phyloP scores from a whole-genome alignment of 2,113 vertebrate genomes.

The Neoarius graeffei region DNA sequence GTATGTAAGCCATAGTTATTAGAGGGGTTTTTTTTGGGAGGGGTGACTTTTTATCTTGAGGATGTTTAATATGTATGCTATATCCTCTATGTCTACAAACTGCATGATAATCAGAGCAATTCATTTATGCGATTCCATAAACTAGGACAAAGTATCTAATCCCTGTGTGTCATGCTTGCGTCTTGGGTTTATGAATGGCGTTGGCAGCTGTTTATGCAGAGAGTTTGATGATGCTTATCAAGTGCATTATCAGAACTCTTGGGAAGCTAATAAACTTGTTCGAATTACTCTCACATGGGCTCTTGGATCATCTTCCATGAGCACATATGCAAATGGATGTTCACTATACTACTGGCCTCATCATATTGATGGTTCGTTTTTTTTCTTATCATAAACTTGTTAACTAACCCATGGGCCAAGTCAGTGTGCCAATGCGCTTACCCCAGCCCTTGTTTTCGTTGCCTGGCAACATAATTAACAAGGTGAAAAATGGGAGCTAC shows the following conservation, averaged over 20 bases:
- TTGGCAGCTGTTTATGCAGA: slow-evolving; percentile 9
- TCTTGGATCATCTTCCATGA: slow-evolving; percentile 1
- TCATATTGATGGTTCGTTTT: not conserved
- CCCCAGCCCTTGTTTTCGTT: not conserved
- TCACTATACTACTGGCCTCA: not conserved
- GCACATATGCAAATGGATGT: slow-evolving; percentile 9
- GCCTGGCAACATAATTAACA: not conserved
- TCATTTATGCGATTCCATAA: not conserved
- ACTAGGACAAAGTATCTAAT: not conserved
- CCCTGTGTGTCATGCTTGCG: not conserved
- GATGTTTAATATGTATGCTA: not conserved
- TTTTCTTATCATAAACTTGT: not conserved
- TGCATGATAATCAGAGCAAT: slow-evolving; percentile 2
- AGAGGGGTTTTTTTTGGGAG: not conserved
- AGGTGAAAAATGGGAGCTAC: not conserved
- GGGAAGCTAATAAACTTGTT: slow-evolving; percentile 1
- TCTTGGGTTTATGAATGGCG: not conserved
- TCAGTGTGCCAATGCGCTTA: not conserved
- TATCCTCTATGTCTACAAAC: not conserved
- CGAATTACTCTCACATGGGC: not conserved
- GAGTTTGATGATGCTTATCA: not conserved
- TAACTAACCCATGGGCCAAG: not conserved
- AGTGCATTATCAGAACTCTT: slow-evolving; percentile 9
- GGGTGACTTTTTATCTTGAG: too few species aligned
- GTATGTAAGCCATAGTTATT: not conserved